phyloP scores from a whole-genome alignment of 2,888 invertebrate genomes.

The Sinotaia quadrata region DNA sequence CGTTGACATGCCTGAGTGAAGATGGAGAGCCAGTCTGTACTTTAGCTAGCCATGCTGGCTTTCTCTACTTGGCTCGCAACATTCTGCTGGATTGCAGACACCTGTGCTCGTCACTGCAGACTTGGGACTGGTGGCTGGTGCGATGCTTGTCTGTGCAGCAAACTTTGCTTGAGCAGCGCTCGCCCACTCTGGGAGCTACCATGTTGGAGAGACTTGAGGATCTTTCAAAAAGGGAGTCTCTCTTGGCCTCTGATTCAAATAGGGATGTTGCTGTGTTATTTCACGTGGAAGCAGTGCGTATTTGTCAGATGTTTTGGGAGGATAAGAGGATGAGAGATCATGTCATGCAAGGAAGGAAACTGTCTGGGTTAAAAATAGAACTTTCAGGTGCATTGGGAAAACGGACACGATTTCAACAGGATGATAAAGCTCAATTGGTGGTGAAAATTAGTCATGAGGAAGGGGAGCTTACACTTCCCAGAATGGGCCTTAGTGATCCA shows the following conservation, averaged over 20 bases:
- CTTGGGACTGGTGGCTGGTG: conserved; percentile 82
- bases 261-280: conserved; percentile 69
- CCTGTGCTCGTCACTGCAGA: conserved; percentile 59
- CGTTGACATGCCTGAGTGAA: conserved; percentile 49
- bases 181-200: conserved; percentile 72
- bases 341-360: conserved; percentile 78
- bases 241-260: conserved; percentile 50
- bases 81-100: conserved; percentile 54
- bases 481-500: no score
- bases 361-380: conserved; percentile 80
- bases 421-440: no score
- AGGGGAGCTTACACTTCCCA: no score
- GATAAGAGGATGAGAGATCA: conserved; percentile 81
- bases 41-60: conserved; percentile 72
- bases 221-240: conserved; percentile 49
- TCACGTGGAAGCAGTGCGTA: conserved; percentile 78
- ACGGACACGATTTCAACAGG: no score
- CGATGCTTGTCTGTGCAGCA: conserved; percentile 84
- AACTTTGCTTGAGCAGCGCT: conserved; percentile 82
- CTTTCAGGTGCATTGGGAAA: no score
- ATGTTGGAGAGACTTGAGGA: conserved; percentile 51
- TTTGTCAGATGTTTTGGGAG: conserved; percentile 83
- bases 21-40: conserved; percentile 66
- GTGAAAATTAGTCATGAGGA: no score
- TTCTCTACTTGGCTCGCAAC: conserved; percentile 69